Evolutionary conservation across 1,140 invertebrate genomes (phyloP), one percentile per base, ranked within the genome.

Genomic region (Magallana gigas): DNA sequence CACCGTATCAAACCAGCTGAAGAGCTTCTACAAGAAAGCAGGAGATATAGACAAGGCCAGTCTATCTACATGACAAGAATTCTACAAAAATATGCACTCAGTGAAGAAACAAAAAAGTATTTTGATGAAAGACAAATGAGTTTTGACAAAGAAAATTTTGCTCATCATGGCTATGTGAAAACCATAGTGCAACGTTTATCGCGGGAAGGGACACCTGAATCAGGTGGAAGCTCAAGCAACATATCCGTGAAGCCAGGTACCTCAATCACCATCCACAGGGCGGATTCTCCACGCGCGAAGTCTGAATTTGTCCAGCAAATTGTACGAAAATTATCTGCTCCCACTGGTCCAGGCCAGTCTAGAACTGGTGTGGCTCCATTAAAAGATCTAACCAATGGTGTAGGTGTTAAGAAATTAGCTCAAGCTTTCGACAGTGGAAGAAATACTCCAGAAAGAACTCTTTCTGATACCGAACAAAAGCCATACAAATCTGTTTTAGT

Each of bases 21-120:
- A 48, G 93, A 94, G 82, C 91, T 94, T 5, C 87, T 93, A 62
- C 90, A 94, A 56, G 93, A 94, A 68, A 93, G 92, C 85, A 92
- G 93, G 87, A 90, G 92, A 36, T 94, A 93, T 85, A 87, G 92
- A 82, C 92, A 91, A 86, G 92, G 93, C 18, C 92, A 93, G 85
- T 91, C 92, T 36, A 90, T 92, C 23, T 93, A 92, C 80, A 90
- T 92, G 83, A 90, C 90, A 60, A 89, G 92, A 62, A 93, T 93
- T 84, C 86, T 92, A 83, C 92, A 92, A 68, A 91, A 90, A 64
- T 93, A 93, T 88, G 90, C 92, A 59, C 86, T 88, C 29, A 90
- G 89, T 76, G 88, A 85, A 71, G 84, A 89, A 82, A 83, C 84
- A 29, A 85, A 62, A 60, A 89, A 89, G 83, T 82, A 59, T 87